Evolutionary conservation across 2,113 vertebrate species (phyloP).

Genomic region (Nothocercus julius): DNA sequence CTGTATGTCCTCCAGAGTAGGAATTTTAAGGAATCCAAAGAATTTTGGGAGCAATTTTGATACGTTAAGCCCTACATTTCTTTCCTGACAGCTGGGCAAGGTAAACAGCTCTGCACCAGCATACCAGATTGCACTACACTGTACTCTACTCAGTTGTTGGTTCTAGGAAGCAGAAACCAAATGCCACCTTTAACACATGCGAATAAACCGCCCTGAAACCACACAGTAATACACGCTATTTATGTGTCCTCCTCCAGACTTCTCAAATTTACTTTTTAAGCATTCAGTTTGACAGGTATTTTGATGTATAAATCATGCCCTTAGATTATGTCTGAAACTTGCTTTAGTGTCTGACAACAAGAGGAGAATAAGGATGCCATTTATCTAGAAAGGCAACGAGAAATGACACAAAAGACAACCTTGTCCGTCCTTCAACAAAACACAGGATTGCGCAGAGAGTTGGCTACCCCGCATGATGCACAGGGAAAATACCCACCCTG

Average conservation of each 20-base stretch:
- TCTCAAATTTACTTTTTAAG: not conserved
- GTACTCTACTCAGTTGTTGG: no score
- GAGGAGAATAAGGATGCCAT: not conserved
- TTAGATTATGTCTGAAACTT: conserved; percentile 1
- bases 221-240: rapidly evolving
- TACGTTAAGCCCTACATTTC: rapidly evolving
- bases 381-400: not conserved
- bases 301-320: conserved; percentile 25
- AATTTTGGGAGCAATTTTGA: not conserved
- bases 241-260: rapidly evolving
- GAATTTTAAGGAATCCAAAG: not conserved
- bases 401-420: not conserved
- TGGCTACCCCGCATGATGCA: not conserved
- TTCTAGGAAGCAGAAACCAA: not conserved
- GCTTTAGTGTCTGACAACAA: not conserved
- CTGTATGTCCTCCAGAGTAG: rapidly evolving
- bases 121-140: rapidly evolving
- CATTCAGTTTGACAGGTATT: not conserved
- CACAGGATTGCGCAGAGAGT: not conserved
- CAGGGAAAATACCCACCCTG: not conserved
- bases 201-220: not conserved
- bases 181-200: not conserved
- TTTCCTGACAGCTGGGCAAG: not conserved
- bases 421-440: not conserved
- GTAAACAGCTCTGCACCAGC: not conserved